Evolutionary conservation across 1,140 invertebrate genomes (phyloP).

Genomic region (Microplitis mediator): DNA sequence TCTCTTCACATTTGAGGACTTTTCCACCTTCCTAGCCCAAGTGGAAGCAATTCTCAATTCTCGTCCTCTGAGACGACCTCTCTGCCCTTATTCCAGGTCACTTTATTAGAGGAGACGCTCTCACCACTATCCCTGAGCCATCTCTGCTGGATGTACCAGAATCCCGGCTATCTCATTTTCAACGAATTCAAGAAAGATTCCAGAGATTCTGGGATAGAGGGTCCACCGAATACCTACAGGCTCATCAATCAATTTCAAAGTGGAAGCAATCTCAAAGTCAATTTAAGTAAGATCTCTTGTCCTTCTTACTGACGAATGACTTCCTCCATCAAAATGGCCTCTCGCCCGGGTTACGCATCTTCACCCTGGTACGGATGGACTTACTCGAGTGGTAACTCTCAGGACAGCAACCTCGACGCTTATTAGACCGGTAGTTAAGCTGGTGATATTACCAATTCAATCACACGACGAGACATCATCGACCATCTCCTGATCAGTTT

Average conservation of each 20-base stretch:
- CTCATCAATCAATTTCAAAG: neutral
- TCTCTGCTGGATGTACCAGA: neutral
- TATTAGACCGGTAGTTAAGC: slow-evolving; percentile 3
- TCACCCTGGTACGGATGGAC: slow-evolving; percentile 24
- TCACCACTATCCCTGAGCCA: neutral
- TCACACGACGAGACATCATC: no score
- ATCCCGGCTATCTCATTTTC: neutral
- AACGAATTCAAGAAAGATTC: neutral
- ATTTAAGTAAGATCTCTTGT: neutral
- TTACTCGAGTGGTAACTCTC: neutral
- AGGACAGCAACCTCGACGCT: slow-evolving; percentile 1
- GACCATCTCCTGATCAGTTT: no score
- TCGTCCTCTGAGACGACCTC: neutral
- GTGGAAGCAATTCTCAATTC: neutral
- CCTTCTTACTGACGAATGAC: neutral
- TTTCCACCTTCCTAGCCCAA: neutral
- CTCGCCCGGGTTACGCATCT: slow-evolving; percentile 16
- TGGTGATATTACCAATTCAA: neutral
- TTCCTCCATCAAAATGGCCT: slow-evolving; percentile 24
- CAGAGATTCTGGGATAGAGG: neutral
- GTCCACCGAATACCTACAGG: neutral
- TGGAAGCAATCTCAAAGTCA: neutral
- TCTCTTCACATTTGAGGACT: neutral
- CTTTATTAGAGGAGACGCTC: neutral
- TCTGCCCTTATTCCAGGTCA: neutral